phyloP scores from a whole-genome alignment of 2,113 vertebrate species.

The Eonycteris spelaea region DNA sequence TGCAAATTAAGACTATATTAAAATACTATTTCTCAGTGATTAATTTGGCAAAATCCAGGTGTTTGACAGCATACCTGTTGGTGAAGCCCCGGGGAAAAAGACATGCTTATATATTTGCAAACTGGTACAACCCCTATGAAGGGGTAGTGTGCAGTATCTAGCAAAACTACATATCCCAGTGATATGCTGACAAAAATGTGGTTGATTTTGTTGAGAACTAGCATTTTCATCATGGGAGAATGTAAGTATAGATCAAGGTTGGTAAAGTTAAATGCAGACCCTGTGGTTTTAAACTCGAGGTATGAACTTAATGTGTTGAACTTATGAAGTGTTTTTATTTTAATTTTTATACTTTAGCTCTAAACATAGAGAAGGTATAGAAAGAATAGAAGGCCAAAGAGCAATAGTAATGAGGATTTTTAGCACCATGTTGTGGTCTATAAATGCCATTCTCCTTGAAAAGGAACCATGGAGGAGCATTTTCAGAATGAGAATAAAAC shows the following conservation, averaged over 20 bases:
- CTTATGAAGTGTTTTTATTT: background rate
- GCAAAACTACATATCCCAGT: background rate
- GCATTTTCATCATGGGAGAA: background rate
- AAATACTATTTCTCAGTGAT: background rate
- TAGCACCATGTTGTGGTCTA: background rate
- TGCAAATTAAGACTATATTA: background rate
- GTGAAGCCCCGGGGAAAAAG: background rate
- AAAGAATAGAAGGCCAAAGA: background rate
- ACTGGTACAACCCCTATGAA: background rate
- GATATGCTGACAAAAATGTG: background rate
- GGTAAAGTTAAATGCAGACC: background rate
- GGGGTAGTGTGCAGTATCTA: background rate
- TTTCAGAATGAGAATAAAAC: background rate
- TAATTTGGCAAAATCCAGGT: background rate
- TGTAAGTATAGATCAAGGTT: background rate
- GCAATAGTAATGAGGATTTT: background rate
- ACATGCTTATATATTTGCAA: background rate
- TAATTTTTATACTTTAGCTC: background rate
- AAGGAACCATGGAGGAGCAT: background rate
- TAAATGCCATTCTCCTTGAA: background rate
- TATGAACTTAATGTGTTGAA: background rate
- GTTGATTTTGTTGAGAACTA: background rate
- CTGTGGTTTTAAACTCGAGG: background rate
- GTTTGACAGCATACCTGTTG: background rate
- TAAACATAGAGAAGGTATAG: background rate